phyloP scores from a whole-genome alignment of 2,888 invertebrate genomes.

The Apamea crenata region DNA sequence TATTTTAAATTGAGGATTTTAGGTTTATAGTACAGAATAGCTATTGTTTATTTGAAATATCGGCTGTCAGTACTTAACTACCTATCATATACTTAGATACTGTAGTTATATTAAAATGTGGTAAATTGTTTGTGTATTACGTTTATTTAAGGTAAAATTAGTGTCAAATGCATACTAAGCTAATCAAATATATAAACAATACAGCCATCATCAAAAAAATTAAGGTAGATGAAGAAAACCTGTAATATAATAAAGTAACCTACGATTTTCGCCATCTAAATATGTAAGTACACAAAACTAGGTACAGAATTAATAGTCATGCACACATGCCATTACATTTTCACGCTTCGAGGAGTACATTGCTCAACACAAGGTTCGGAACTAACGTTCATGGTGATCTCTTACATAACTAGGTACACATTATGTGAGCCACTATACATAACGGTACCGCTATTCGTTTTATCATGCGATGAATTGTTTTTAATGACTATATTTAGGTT shows the following conservation, averaged over 20 bases:
- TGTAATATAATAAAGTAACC: conserved; percentile 12
- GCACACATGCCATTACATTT: conserved; percentile 78
- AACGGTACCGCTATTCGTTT: conserved; percentile 54
- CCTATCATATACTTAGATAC: not conserved
- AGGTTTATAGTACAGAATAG: not conserved
- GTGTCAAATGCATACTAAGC: not conserved
- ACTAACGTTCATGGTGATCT: conserved; percentile 61
- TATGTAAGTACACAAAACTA: conserved; percentile 28
- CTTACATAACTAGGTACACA: conserved; percentile 58
- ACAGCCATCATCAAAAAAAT: not conserved
- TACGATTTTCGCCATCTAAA: conserved; percentile 25
- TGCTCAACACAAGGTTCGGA: conserved; percentile 73
- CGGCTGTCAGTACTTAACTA: not conserved
- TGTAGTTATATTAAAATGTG: not conserved
- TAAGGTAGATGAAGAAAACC: not conserved
- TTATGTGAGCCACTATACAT: conserved; percentile 60
- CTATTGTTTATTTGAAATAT: conserved; percentile 1
- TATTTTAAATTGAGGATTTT: not conserved
- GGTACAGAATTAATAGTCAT: conserved; percentile 50
- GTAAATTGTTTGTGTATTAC: not conserved
- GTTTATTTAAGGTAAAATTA: not conserved
- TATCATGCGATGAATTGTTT: conserved; percentile 58
- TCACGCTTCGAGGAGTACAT: conserved; percentile 76
- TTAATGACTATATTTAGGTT: conserved; percentile 64
- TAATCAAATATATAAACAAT: not conserved